Evolutionary conservation across 2,888 invertebrate species (phyloP).

Genomic region (Tenthredo livida): DNA sequence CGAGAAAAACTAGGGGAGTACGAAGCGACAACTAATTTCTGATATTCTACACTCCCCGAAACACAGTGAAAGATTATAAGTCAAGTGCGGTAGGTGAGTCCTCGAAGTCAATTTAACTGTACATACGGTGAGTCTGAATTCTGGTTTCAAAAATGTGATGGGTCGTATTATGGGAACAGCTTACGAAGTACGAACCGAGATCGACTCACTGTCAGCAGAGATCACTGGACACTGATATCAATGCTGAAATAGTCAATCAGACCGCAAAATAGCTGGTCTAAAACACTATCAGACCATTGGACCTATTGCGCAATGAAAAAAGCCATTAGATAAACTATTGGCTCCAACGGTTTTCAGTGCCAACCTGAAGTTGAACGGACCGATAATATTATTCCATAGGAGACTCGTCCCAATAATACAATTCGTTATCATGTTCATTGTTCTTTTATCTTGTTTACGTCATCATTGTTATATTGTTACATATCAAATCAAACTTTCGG

Average conservation of each 20-base stretch:
- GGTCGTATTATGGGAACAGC: neutral
- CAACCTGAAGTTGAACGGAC: too few species aligned
- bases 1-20: neutral
- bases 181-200: neutral
- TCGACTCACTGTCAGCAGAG: neutral
- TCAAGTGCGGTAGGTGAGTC: neutral
- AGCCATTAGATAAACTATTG: too few species aligned
- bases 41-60: neutral
- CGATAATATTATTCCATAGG: too few species aligned
- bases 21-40: neutral
- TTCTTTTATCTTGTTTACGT: too few species aligned
- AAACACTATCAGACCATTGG: too few species aligned
- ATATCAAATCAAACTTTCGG: too few species aligned
- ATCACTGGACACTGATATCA: neutral
- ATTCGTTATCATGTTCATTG: too few species aligned
- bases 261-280: too few species aligned
- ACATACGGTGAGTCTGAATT: neutral
- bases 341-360: too few species aligned
- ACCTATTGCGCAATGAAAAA: too few species aligned
- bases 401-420: too few species aligned
- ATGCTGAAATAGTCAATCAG: neutral
- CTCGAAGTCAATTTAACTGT: neutral
- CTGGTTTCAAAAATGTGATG: neutral
- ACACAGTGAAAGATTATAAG: neutral
- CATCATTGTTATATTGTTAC: too few species aligned